Evolutionary conservation across 1,140 invertebrate genomes (phyloP), one percentile per base, ranked within the genome.

Genomic region (Condylostylus longicornis): DNA sequence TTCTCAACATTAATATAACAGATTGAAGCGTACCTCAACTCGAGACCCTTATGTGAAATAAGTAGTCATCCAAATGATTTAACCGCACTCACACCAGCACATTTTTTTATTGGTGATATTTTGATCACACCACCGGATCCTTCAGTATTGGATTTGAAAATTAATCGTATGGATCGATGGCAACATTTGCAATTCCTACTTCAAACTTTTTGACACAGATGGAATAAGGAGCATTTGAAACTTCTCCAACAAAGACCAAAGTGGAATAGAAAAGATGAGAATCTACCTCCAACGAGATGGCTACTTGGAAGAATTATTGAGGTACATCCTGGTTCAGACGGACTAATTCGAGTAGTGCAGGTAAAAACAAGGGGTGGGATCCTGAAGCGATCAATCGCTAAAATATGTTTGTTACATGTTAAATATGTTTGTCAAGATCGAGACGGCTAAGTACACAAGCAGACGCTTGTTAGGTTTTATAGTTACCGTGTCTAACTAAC

Each of bases 1-100:
- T 21, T 54, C 2, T 17, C 7, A 10, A 56, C 51, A 0, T n/a
- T 53, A 0, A 36, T 49, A 8, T 14, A 34, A 0, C 37, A 41
- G 22, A 46, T 54, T 15, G 51, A 55, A 35, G 44, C 42, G 0
- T 29, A 44, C 13, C n/a, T n/a, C n/a, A 55, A 53, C 38, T 53
- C 48, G 1, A 39, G 47, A 9, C 48, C 50, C 8, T 15, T 50
- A 35, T 40, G 34, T 30, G 28, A 40, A 9, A 28, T 37, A 4
- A 29, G 33, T 36, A 31, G 32, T 23, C 19, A 54, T 37, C 46
- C 49, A 9, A 37, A 42, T 22, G 43, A 48, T 33, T 13, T 48
- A 12, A 28, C 41, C 25, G 35, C 25, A 9, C 17, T 51, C 1
- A 51, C 46, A 9, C 50, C 46, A 14, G 43, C 45, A 1, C 48